Conservation (phyloP, 2,797 vertebrate genomes). For the Sarcophilus harrisii region DNA sequence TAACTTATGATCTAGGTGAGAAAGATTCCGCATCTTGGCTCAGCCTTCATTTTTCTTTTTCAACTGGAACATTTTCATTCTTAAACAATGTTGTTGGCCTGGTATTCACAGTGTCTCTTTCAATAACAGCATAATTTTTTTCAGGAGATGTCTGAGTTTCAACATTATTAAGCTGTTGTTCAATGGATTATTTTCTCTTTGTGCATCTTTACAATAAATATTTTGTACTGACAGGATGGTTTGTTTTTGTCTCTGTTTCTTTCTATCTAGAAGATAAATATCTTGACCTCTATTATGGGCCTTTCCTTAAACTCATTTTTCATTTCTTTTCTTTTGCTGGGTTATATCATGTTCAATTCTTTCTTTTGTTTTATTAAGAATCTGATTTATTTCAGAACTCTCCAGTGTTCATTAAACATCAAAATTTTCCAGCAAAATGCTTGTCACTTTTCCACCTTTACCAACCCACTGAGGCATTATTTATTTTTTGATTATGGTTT, state of each 20-base stretch:
- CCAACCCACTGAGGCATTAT: background rate
- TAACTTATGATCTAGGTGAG: background rate
- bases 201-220: background rate
- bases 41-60: background rate
- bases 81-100: background rate
- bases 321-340: background rate
- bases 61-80: background rate
- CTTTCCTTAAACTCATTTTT: background rate
- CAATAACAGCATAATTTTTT: background rate
- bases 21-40: background rate
- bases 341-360: background rate
- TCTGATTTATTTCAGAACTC: background rate
- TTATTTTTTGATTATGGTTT: background rate
- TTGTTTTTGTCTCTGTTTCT: background rate
- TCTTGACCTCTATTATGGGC: background rate
- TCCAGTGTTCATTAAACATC: background rate
- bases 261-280: background rate
- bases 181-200: background rate
- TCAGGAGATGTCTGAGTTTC: background rate
- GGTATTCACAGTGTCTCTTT: background rate
- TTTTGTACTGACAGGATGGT: background rate
- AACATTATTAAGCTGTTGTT: background rate
- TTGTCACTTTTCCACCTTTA: background rate
- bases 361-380: background rate
- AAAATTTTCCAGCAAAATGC: background rate